Conservation (phyloP, 2,797 vertebrate species). For the Poeciliopsis turneri region DNA sequence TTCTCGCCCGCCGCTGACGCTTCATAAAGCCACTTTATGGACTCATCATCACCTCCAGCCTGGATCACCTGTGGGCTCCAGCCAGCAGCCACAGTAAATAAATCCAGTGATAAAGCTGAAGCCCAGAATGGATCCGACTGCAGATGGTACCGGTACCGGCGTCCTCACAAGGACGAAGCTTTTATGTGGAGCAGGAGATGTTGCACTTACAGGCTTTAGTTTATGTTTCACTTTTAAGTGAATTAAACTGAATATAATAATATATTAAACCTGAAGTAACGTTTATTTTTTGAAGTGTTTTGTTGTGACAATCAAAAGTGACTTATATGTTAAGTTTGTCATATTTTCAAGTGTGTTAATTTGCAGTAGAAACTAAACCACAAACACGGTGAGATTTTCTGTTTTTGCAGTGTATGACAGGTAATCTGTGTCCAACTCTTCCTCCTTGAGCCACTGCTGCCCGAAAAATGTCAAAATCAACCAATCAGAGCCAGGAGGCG, state of each 20-base stretch:
- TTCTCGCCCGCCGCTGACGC: constrained; percentile 27
- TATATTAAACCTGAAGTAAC: background rate
- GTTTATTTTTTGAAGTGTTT: too few relatives aligned
- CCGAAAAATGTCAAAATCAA: too few relatives aligned
- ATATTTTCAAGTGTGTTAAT: too few relatives aligned
- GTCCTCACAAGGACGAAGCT: constrained; percentile 32
- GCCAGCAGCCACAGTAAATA: constrained; percentile 45
- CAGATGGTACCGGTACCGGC: constrained; percentile 16
- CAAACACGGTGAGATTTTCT: too few relatives aligned
- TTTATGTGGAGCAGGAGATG: background rate
- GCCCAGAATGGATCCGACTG: constrained; percentile 15
- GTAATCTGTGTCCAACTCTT: too few relatives aligned
- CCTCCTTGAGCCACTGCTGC: too few relatives aligned
- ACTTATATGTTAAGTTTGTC: too few relatives aligned
- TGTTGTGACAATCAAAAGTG: too few relatives aligned
- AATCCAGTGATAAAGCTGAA: constrained; percentile 42
- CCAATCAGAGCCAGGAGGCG: too few relatives aligned
- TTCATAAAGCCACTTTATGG: constrained; percentile 41
- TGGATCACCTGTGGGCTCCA: constrained; percentile 33
- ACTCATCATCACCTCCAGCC: constrained; percentile 40
- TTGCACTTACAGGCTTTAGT: background rate
- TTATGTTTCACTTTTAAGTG: background rate
- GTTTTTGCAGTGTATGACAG: too few relatives aligned
- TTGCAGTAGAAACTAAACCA: too few relatives aligned
- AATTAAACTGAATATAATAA: background rate